Percentiles rank a stretch among this genome's conserved stretches.
phyloP scores from a whole-genome alignment of 2,797 vertebrate species.

The Xiphophorus birchmanni region DNA sequence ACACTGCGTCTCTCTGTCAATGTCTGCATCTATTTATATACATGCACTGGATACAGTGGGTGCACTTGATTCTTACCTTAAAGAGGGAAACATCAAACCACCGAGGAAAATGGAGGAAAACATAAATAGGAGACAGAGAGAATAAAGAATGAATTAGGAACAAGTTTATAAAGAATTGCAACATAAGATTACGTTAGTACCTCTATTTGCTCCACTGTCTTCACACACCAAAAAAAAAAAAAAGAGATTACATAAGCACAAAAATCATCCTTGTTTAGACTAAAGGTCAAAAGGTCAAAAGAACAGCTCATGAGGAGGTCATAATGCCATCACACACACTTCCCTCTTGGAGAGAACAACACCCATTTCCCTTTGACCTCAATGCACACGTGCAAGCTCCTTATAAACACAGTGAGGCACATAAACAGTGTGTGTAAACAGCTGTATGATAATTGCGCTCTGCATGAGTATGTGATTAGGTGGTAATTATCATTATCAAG shows the following conservation, averaged over 20 bases:
- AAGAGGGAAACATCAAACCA: slow-evolving; percentile 17
- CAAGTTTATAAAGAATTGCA: neutral
- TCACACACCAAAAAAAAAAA: neutral
- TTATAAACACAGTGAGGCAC: slow-evolving; percentile 18
- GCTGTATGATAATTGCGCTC: slow-evolving; percentile 43
- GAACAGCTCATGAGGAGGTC: slow-evolving; percentile 47
- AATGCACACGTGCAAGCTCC: slow-evolving; percentile 7
- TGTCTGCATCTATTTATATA: slow-evolving; percentile 11
- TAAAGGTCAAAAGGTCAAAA: slow-evolving; percentile 50
- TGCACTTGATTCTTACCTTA: slow-evolving; percentile 68
- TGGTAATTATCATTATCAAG: slow-evolving; percentile 62
- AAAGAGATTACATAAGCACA: slow-evolving; percentile 1
- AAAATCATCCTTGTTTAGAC: slow-evolving; percentile 4
- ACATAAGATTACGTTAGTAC: neutral
- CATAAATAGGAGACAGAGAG: slow-evolving; percentile 37
- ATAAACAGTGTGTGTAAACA: slow-evolving; percentile 36
- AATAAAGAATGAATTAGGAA: slow-evolving; percentile 23
- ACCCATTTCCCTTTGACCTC: slow-evolving; percentile 63
- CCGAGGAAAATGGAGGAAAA: neutral
- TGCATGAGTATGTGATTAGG: slow-evolving; percentile 49
- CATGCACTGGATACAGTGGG: slow-evolving; percentile 2
- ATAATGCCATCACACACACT: slow-evolving; percentile 70
- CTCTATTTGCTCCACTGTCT: neutral
- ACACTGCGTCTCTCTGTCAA: neutral
- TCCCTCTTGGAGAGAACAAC: slow-evolving; percentile 49